Conservation (phyloP, 2,113 vertebrate species). For the Siniperca chuatsi region DNA sequence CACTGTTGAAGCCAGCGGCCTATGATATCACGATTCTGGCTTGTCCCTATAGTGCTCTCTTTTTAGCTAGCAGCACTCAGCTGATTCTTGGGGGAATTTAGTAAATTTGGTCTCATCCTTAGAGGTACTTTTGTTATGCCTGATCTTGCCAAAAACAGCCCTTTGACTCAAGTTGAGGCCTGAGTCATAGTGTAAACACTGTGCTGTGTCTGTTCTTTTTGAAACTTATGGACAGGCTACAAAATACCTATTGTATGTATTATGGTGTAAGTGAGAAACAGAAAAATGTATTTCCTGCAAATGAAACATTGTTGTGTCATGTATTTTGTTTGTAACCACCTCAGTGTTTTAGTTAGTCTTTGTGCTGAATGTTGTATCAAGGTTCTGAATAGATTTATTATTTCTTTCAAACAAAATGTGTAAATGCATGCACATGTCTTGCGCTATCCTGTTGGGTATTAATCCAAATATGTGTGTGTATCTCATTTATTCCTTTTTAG, state of each 20-base stretch:
- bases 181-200: slow-evolving; percentile 15
- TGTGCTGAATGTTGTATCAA: not conserved
- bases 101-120: not conserved
- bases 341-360: not conserved
- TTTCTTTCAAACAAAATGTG: not conserved
- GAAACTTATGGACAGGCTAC: not conserved
- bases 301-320: not conserved
- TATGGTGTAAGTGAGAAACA: not conserved
- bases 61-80: slow-evolving; percentile 23
- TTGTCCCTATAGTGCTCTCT: not conserved
- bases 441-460: not conserved
- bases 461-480: slow-evolving; percentile 14
- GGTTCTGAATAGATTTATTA: not conserved
- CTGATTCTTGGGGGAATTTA: slow-evolving; percentile 27
- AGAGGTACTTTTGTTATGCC: slow-evolving; percentile 23
- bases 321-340: not conserved
- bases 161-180: slow-evolving; percentile 31
- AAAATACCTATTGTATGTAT: not conserved
- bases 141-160: slow-evolving; percentile 9
- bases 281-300: not conserved
- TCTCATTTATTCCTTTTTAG: slow-evolving; percentile 73
- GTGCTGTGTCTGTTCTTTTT: not conserved
- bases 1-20: slow-evolving; percentile 16
- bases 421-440: not conserved
- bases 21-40: not conserved